Evolutionary conservation across 1,140 invertebrate genomes (phyloP), one percentile per base, ranked within the genome.

Genomic region (Apis dorsata): DNA sequence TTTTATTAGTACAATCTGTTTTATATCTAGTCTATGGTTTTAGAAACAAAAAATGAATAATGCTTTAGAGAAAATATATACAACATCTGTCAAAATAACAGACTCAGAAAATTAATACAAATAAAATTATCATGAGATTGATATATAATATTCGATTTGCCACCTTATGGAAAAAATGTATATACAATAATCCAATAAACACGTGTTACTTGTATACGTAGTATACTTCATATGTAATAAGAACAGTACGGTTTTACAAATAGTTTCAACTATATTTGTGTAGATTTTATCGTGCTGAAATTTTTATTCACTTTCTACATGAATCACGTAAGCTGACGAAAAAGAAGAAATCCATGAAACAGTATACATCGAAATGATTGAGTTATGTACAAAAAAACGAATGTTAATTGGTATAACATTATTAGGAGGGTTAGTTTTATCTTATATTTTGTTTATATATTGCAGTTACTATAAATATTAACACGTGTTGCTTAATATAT

Each of bases 321-420:
- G 80, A 75, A 28, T 65, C 51, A 49, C 60, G 24, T 83, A 77
- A 86, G 51, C 57, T 84, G 60, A 68, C 84, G 21, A 49, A 57
- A n/a, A 53, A n/a, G 34, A 15, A 13, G n/a, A 79, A 34, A 60
- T 77, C 71, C 15, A 63, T 63, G 55, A 86, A 60, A 24, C 34
- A 84, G 68, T 44, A 57, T 79, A n/a, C 17, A 68, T 63, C 79
- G 89, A 92, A 84, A 96, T 96, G 96, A 95, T 96, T 85, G 96
- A 96, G 91, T 95, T 95, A 75, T 96, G 96, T 83, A 95, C 96
- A 12, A 95, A 95, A 86, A 96, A 95, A 88, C 95, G 95, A 80
- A 96, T 96, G 96, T 90, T 96, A 49, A 89, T 96, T 73, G 95
- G 95, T 65, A 95, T 96, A 62, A 94, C 94, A 71, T 92, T 95